phyloP scores from a whole-genome alignment of 2,797 vertebrate genomes.

The Sylvia borin region DNA sequence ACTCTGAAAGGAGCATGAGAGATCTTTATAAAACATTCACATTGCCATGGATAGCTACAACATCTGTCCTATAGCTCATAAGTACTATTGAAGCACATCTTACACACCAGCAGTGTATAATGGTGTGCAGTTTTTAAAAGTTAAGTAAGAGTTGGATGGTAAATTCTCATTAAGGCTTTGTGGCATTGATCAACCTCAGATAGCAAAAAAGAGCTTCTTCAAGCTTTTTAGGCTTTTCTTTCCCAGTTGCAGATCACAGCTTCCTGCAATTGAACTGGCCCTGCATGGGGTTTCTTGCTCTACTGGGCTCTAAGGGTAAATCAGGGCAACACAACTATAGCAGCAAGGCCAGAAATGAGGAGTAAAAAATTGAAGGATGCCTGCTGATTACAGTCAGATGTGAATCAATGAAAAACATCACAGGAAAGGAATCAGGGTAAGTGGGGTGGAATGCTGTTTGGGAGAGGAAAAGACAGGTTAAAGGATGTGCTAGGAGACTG shows the following conservation, averaged over 20 bases:
- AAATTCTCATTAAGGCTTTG: background rate
- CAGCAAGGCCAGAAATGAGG: background rate
- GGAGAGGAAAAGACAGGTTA: background rate
- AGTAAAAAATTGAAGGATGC: background rate
- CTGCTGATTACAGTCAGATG: background rate
- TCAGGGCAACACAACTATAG: background rate
- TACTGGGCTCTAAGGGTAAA: background rate
- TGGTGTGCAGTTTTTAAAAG: background rate
- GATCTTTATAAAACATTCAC: slow-evolving; percentile 47
- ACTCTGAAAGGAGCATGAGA: background rate
- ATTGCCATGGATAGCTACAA: background rate
- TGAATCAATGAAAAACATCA: background rate
- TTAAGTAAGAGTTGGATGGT: background rate
- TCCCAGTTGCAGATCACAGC: background rate
- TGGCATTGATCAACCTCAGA: background rate
- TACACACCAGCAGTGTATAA: background rate
- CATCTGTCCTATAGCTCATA: background rate
- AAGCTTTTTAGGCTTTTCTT: background rate
- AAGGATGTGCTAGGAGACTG: background rate
- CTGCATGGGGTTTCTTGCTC: background rate
- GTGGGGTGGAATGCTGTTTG: background rate
- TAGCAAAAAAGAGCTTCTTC: background rate
- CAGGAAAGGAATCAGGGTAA: background rate
- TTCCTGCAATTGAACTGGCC: background rate
- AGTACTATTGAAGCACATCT: background rate